A percentile compares a stretch with the other conserved stretches of the same genome.
Evolutionary conservation across 2,888 invertebrate species (phyloP).

Genomic region (Drosophila yooni): DNA sequence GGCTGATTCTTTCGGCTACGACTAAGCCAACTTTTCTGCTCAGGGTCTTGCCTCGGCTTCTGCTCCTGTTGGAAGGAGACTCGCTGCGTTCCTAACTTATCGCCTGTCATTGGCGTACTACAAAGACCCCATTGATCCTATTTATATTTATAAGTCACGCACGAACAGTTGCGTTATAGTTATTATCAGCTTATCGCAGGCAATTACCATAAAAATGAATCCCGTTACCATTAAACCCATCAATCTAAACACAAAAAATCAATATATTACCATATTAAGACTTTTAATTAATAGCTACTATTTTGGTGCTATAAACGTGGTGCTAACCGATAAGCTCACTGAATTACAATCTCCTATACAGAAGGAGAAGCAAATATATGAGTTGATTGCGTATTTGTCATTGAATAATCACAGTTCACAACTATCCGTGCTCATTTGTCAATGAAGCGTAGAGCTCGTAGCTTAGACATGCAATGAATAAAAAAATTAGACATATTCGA

Average conservation of each 20-base stretch:
- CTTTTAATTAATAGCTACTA: constrained; percentile 66
- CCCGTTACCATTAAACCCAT: constrained; percentile 41
- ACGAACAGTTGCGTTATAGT: constrained; percentile 2
- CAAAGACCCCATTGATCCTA: constrained; percentile 29
- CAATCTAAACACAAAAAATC: constrained; percentile 59
- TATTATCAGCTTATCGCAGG: constrained; percentile 67
- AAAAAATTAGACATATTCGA: neutral
- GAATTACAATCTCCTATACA: constrained; percentile 21
- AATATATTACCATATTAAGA: constrained; percentile 61
- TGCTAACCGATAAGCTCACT: constrained; percentile 47
- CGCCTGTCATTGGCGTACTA: constrained; percentile 56
- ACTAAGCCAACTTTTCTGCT: constrained; percentile 49
- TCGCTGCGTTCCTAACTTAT: constrained; percentile 46
- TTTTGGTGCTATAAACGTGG: constrained; percentile 53
- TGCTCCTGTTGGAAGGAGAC: constrained; percentile 40
- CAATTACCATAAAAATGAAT: constrained; percentile 46
- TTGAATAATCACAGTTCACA: constrained; percentile 26
- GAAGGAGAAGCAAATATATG: constrained; percentile 1
- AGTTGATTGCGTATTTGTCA: constrained; percentile 31
- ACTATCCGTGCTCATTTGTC: constrained; percentile 14
- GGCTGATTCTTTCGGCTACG: constrained; percentile 65
- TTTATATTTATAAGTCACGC: constrained; percentile 59
- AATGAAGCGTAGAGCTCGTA: constrained; percentile 13
- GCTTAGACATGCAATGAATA: neutral
- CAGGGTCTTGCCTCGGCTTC: constrained; percentile 2